Percentiles rank a stretch among this genome's conserved stretches.
Evolutionary conservation across 2,113 vertebrate genomes (phyloP).

Genomic region (Lophius piscatorius): DNA sequence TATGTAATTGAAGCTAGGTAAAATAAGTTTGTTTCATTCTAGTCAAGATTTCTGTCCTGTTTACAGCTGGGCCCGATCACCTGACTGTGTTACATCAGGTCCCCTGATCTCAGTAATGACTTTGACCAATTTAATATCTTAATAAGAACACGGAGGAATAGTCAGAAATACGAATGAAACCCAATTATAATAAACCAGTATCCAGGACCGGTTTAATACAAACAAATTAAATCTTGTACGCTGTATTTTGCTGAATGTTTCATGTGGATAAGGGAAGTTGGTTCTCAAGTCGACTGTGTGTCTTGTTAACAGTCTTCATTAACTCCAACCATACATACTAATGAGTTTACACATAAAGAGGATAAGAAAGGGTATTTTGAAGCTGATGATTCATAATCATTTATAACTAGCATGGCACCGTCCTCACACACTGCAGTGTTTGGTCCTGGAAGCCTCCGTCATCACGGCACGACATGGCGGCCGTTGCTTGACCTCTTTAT

Average conservation of each 20-base stretch:
- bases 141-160: neutral
- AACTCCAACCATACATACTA: too few species aligned
- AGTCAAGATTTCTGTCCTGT: too few species aligned
- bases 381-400: constrained; percentile 35
- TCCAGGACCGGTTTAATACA: too few species aligned
- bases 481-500: constrained; percentile 10
- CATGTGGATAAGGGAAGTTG: too few species aligned
- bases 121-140: neutral
- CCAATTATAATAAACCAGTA: too few species aligned
- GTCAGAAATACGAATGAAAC: too few species aligned
- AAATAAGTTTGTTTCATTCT: too few species aligned
- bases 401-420: constrained; percentile 56
- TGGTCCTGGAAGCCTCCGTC: constrained; percentile 2
- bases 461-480: neutral
- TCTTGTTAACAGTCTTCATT: neutral
- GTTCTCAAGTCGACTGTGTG: constrained; percentile 1
- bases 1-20: too few species aligned
- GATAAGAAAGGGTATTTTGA: too few species aligned
- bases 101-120: neutral
- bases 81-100: neutral
- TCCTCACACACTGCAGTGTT: constrained; percentile 13
- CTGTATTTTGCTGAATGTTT: too few species aligned
- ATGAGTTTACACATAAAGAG: too few species aligned
- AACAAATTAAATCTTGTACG: too few species aligned
- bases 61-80: neutral